These are phyloP conservation scores for Mesembrinibis cayennensis DNA, from an alignment of 2,113 vertebrate genomes.

Conservation along the genomic window DNA sequence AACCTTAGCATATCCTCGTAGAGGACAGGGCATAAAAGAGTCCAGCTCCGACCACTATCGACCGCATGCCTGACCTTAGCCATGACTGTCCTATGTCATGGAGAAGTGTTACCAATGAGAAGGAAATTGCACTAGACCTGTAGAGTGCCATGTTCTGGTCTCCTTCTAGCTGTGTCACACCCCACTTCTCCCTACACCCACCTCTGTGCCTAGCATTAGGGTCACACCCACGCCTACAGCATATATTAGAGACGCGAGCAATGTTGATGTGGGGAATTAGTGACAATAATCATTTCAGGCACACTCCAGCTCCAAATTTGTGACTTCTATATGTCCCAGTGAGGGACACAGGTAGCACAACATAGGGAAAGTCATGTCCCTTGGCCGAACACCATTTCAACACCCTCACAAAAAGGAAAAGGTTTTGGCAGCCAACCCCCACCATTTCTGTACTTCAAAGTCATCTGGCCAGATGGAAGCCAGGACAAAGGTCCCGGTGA, in stretches of 20 bases:
- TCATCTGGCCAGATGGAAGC: background rate
- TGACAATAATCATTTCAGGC: background rate
- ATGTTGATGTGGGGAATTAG: background rate
- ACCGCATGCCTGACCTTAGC: background rate
- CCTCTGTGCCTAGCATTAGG: background rate
- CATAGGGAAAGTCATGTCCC: background rate
- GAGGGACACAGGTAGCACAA: background rate
- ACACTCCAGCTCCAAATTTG: background rate
- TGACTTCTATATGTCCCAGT: background rate
- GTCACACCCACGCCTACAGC: background rate
- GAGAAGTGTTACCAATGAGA: background rate
- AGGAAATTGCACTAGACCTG: background rate
- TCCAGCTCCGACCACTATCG: background rate
- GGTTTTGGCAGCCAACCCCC: background rate
- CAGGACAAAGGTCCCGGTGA: background rate
- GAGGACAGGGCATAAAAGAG: background rate
- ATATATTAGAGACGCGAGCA: background rate
- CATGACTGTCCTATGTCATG: background rate
- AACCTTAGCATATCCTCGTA: background rate
- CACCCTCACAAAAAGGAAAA: background rate
- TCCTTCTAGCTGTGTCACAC: background rate
- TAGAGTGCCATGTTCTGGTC: background rate
- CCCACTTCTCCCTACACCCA: background rate
- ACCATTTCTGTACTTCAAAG: background rate
- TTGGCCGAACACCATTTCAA: background rate